Conservation (phyloP, 2,888 invertebrate genomes). For the Tromatobia lineatoria region DNA sequence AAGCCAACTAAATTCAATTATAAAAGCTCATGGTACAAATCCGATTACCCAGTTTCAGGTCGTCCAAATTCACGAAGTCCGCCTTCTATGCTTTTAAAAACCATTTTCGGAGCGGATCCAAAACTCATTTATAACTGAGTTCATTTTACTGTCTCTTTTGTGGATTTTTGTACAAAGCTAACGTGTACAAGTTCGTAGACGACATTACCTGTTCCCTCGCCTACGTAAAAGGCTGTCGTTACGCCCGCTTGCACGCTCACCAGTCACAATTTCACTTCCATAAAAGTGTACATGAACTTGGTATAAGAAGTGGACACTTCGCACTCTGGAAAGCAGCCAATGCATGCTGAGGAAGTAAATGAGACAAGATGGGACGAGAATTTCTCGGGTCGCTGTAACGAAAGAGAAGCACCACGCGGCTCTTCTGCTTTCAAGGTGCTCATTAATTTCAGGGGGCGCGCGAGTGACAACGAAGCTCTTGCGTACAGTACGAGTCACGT, state of each 20-base stretch:
- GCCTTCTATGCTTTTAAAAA: neutral
- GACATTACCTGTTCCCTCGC: neutral
- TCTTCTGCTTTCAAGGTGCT: slow-evolving; percentile 74
- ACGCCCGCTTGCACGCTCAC: slow-evolving; percentile 9
- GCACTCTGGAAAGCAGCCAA: slow-evolving; percentile 41
- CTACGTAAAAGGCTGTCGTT: neutral
- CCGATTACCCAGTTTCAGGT: no score
- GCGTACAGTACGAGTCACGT: slow-evolving; percentile 23
- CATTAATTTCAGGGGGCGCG: slow-evolving; percentile 77
- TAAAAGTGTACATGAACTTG: neutral
- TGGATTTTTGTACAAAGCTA: slow-evolving; percentile 2
- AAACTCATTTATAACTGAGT: neutral
- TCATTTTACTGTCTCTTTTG: neutral
- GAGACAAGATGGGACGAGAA: slow-evolving; percentile 41
- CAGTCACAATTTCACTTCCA: slow-evolving; percentile 32
- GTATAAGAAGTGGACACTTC: slow-evolving; percentile 46
- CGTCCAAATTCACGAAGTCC: no score
- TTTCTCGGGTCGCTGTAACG: slow-evolving; percentile 66
- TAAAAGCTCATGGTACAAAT: no score
- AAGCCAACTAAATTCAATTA: no score
- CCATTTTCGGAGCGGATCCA: neutral
- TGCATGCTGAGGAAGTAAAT: slow-evolving; percentile 51
- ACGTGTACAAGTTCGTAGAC: neutral
- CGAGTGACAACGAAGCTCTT: slow-evolving; percentile 38
- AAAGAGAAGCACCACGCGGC: slow-evolving; percentile 68